A percentile compares a stretch with the other conserved stretches of the same genome.
Conservation (phyloP, 2,113 vertebrate species). For the Xenus cinereus region DNA sequence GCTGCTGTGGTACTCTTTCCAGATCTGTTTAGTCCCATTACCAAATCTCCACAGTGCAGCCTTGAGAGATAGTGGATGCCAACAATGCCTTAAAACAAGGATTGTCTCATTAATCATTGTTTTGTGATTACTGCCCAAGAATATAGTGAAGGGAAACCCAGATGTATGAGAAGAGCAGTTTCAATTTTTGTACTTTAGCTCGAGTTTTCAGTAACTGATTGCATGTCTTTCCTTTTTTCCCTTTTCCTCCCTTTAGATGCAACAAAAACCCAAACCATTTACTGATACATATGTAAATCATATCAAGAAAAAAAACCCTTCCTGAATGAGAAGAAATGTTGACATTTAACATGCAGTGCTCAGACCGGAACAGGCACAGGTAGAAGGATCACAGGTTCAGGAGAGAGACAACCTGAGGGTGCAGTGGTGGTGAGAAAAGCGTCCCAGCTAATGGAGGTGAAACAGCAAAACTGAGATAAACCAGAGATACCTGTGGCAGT, state of each 20-base stretch:
- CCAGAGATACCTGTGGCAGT: neutral
- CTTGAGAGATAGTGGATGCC: neutral
- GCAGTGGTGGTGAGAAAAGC: neutral
- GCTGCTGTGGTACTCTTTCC: neutral
- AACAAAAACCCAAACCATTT: neutral
- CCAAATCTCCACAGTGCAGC: neutral
- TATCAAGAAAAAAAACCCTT: neutral
- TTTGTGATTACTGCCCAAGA: constrained; percentile 13
- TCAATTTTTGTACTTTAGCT: neutral
- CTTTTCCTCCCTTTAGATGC: neutral
- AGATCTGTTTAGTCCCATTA: neutral
- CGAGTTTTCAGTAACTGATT: neutral
- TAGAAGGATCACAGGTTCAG: neutral
- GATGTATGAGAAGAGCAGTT: neutral
- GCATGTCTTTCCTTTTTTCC: neutral
- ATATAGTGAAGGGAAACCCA: neutral
- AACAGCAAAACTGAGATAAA: neutral
- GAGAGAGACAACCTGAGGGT: neutral
- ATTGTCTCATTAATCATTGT: neutral
- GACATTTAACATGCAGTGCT: neutral
- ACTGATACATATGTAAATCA: neutral
- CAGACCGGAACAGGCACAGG: neutral
- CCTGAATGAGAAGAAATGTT: neutral
- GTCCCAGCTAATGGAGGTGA: neutral
- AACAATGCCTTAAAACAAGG: neutral